Percentiles rank a stretch among this genome's conserved stretches.
Evolutionary conservation across 2,888 invertebrate species (phyloP).

Genomic region (Amphipoea lucens): DNA sequence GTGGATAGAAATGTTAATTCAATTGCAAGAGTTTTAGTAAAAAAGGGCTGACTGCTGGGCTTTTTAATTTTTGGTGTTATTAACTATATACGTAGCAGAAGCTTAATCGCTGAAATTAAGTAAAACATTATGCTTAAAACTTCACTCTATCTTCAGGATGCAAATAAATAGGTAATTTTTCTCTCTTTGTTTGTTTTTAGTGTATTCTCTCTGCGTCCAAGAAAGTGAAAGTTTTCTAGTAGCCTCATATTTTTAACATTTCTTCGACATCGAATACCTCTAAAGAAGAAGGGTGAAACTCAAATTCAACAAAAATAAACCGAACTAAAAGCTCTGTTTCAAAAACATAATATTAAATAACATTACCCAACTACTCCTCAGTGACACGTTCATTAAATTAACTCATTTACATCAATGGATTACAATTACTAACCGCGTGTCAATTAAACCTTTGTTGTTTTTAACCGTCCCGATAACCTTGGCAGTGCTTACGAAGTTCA

Average conservation of each 20-base stretch:
- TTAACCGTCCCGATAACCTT: constrained; percentile 54
- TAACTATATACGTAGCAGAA: neutral
- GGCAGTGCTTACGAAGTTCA: constrained; percentile 59
- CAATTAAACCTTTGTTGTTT: constrained; percentile 56
- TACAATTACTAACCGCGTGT: constrained; percentile 40
- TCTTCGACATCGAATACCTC: neutral
- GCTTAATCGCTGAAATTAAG: neutral
- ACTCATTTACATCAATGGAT: constrained; percentile 41
- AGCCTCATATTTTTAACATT: neutral
- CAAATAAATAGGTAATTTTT: neutral
- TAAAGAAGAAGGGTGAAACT: neutral
- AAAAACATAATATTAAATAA: neutral
- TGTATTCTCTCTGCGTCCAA: neutral
- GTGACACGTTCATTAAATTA: constrained; percentile 22
- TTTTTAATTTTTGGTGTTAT: constrained; percentile 1
- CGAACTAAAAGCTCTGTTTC: neutral
- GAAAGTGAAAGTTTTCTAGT: neutral
- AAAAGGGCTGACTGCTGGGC: neutral
- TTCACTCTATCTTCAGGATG: neutral
- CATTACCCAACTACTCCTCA: constrained; percentile 4
- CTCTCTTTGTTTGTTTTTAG: neutral
- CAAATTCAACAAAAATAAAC: neutral
- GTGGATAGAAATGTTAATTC: constrained; percentile 19
- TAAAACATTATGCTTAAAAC: neutral
- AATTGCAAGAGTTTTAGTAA: constrained; percentile 6